A percentile compares a stretch with the other conserved stretches of the same genome.
Evolutionary conservation across 2,888 invertebrate species (phyloP).

Genomic region (Schizotus pectinicornis): DNA sequence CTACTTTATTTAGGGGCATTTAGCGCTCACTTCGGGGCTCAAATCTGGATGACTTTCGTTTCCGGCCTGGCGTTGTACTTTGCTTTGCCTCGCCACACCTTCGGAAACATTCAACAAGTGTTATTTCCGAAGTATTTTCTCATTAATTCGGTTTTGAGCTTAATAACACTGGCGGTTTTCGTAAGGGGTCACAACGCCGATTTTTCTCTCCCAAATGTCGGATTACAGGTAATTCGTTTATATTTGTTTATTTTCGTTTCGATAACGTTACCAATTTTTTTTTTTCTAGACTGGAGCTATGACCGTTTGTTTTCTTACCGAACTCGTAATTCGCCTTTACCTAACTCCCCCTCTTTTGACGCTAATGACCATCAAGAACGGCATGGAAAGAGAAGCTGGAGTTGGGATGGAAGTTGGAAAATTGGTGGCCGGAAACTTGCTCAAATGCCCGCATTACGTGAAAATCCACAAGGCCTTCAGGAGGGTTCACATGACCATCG

Average conservation of each 20-base stretch:
- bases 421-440: constrained; percentile 72
- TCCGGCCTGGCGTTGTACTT: constrained; percentile 88
- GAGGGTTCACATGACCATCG: constrained; percentile 77
- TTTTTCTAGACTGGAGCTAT: constrained; percentile 69
- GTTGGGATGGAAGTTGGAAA: constrained; percentile 81
- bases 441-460: constrained; percentile 80
- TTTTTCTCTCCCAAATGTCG: constrained; percentile 58
- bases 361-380: constrained; percentile 76
- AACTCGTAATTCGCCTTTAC: constrained; percentile 77
- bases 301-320: constrained; percentile 72
- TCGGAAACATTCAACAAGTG: constrained; percentile 85
- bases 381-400: constrained; percentile 77
- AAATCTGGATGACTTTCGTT: constrained; percentile 93
- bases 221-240: constrained; percentile 59
- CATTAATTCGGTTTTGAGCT: constrained; percentile 76
- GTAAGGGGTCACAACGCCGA: constrained; percentile 66
- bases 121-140: constrained; percentile 88
- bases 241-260: constrained; percentile 34
- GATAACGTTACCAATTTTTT: constrained; percentile 36
- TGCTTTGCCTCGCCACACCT: constrained; percentile 82
- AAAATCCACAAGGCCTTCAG: constrained; percentile 77
- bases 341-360: constrained; percentile 76
- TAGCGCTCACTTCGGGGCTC: constrained; percentile 83
- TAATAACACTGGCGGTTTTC: constrained; percentile 75
- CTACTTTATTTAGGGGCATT: constrained; percentile 80